A percentile compares a stretch with the other conserved stretches of the same genome.
phyloP scores from a whole-genome alignment of 2,797 vertebrate genomes.

The Graptemys geographica region DNA sequence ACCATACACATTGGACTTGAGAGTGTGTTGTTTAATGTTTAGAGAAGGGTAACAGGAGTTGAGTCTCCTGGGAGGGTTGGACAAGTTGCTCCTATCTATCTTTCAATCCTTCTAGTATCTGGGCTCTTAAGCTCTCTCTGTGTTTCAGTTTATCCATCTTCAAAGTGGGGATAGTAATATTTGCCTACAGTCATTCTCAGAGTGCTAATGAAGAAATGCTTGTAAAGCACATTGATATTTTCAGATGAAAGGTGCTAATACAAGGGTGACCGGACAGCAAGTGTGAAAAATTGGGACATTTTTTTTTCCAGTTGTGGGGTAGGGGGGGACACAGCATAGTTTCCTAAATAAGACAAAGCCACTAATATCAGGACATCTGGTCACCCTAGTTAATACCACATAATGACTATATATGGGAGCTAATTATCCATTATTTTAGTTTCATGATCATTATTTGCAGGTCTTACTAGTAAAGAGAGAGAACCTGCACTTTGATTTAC shows the following conservation, averaged over 20 bases:
- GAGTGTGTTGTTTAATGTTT: background rate
- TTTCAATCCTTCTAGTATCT: background rate
- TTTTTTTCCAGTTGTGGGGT: background rate
- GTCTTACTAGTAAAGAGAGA: constrained; percentile 20
- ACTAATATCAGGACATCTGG: background rate
- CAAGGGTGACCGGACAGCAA: background rate
- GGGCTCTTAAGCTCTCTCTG: background rate
- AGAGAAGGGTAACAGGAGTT: background rate
- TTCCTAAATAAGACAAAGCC: background rate
- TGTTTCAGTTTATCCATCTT: constrained; percentile 27
- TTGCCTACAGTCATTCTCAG: constrained; percentile 16
- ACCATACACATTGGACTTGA: background rate
- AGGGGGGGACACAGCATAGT: accelerated
- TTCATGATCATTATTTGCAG: constrained; percentile 15
- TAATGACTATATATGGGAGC: background rate
- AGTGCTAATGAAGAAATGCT: background rate
- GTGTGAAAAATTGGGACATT: background rate
- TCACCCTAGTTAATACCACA: background rate
- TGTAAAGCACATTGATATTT: constrained; percentile 14
- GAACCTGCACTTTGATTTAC: constrained; percentile 40
- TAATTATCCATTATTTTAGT: background rate
- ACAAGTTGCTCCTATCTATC: background rate
- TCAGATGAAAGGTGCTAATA: constrained; percentile 38
- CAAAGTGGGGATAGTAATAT: constrained; percentile 7
- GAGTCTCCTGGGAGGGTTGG: constrained; percentile 7